Conservation (phyloP, 2,113 vertebrate genomes). For the Lampris megalopsis region DNA sequence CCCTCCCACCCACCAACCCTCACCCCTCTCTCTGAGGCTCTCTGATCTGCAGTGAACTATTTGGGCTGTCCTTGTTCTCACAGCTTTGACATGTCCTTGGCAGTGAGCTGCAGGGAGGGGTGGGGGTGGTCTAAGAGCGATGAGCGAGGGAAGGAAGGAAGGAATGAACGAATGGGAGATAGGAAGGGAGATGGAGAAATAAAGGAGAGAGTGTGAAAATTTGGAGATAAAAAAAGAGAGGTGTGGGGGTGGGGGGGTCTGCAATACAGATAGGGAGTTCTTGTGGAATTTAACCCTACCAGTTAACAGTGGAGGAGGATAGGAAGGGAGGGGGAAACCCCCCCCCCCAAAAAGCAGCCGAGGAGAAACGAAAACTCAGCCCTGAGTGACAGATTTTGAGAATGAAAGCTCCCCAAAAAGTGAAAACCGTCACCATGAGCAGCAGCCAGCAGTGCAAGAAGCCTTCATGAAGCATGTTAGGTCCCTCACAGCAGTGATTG, state of each 20-base stretch:
- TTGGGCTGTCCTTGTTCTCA: slow-evolving; percentile 46
- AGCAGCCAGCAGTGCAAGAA: background rate
- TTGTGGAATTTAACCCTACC: slow-evolving; percentile 40
- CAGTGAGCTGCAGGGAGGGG: slow-evolving; percentile 26
- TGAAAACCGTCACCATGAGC: background rate
- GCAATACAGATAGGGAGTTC: slow-evolving; percentile 8
- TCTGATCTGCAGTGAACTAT: slow-evolving; percentile 29
- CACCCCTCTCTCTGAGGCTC: background rate
- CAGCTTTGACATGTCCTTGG: slow-evolving; percentile 60
- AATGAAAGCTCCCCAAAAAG: background rate
- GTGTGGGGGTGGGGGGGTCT: background rate
- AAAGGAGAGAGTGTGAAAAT: slow-evolving; percentile 26
- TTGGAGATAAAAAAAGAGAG: background rate
- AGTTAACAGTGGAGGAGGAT: background rate
- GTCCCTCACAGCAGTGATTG: background rate
- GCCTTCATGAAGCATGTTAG: background rate
- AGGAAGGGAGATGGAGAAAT: background rate
- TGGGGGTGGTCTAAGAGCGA: background rate
- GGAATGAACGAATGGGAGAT: background rate
- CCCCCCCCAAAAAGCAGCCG: background rate
- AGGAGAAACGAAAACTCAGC: slow-evolving; percentile 28
- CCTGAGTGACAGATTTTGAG: background rate
- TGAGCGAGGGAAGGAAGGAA: slow-evolving; percentile 40
- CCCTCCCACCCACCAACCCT: background rate
- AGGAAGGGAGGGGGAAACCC: background rate